Percentiles rank a stretch among this genome's conserved stretches.
These are phyloP conservation scores for Coregonus sp. DNA, from an alignment of 2,797 vertebrate genomes.

Conservation along the genomic window DNA sequence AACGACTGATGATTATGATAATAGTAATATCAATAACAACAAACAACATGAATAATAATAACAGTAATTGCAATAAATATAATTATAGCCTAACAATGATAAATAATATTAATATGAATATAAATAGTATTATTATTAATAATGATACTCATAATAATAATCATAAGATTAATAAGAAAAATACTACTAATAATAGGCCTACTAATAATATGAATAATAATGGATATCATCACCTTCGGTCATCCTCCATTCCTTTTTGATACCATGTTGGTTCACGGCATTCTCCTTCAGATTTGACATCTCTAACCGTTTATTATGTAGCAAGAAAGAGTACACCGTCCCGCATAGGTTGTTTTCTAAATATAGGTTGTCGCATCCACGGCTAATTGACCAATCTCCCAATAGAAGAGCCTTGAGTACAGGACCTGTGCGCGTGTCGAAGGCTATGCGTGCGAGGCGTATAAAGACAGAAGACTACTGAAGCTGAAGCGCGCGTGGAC, in stretches of 20 bases:
- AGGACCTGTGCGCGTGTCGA: constrained; percentile 1
- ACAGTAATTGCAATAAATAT: no score
- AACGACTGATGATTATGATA: neutral
- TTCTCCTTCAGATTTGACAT: neutral
- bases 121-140: no score
- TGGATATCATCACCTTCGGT: neutral
- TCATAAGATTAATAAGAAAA: no score
- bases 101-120: no score
- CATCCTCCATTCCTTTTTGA: neutral
- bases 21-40: neutral
- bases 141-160: no score
- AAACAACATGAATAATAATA: neutral
- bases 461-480: neutral
- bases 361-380: constrained; percentile 20
- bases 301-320: no score
- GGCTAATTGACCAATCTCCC: constrained; percentile 26
- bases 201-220: neutral
- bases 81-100: no score
- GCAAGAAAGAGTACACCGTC: neutral
- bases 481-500: neutral
- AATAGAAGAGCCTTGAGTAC: constrained; percentile 17
- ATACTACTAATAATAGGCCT: no score
- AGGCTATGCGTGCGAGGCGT: no score
- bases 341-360: constrained; percentile 12
- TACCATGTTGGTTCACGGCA: neutral